Evolutionary conservation across 30 jellyfish, hydroid and myxozoan genomes (phyloP).

Genomic region (Pelagia noctiluca): DNA sequence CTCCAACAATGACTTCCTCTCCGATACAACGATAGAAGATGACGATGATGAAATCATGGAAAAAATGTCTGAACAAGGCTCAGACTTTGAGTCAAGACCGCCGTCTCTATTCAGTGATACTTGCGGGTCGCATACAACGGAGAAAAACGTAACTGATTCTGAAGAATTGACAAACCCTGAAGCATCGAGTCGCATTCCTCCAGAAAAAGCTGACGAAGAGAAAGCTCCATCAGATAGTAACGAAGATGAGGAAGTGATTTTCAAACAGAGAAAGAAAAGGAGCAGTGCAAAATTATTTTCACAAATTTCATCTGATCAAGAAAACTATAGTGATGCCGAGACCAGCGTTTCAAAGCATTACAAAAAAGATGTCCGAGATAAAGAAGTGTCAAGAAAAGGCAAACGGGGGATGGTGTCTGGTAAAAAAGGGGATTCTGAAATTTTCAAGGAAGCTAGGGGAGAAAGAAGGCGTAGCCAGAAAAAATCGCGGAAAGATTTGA

Average conservation of each 20-base stretch:
- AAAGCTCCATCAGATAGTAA: slow-evolving; percentile 26
- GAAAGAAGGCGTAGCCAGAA: neutral
- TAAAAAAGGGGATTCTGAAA: neutral
- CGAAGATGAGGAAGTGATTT: slow-evolving; percentile 15
- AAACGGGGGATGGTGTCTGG: neutral
- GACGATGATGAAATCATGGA: too few relatives aligned
- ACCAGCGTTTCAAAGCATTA: neutral
- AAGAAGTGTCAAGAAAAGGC: neutral
- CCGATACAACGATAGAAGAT: too few relatives aligned
- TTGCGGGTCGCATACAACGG: too few relatives aligned
- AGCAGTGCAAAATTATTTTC: slow-evolving; percentile 10
- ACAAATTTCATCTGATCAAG: slow-evolving; percentile 44
- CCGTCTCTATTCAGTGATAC: too few relatives aligned
- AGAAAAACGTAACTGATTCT: too few relatives aligned
- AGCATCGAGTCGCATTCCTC: too few relatives aligned
- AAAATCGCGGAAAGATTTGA: too few relatives aligned
- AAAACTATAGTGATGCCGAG: slow-evolving; percentile 46
- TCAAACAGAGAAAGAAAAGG: slow-evolving; percentile 31
- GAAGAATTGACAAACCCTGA: too few relatives aligned
- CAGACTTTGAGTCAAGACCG: too few relatives aligned
- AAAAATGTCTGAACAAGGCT: too few relatives aligned
- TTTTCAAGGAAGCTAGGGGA: neutral
- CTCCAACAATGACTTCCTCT: too few relatives aligned
- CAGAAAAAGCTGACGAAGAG: too few relatives aligned
- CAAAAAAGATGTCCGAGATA: neutral